phyloP scores from a whole-genome alignment of 2,888 invertebrate genomes.

The Himalopsyche anomala region DNA sequence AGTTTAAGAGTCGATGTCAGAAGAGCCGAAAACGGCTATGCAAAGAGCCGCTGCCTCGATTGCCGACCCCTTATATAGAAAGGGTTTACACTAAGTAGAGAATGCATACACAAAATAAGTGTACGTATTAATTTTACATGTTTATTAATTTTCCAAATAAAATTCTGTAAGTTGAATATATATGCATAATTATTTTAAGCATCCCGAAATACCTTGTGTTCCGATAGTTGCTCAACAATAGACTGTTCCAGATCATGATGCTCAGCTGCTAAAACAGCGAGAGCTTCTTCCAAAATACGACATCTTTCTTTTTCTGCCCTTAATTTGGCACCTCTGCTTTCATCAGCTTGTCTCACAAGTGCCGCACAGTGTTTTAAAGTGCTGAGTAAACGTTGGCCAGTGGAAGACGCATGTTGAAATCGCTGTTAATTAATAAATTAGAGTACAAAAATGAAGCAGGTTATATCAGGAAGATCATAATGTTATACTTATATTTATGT shows the following conservation, averaged over 20 bases:
- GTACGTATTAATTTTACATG: too few relatives aligned
- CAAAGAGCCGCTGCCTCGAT: too few relatives aligned
- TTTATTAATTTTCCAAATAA: too few relatives aligned
- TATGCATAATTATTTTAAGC: background rate
- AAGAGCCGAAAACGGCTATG: too few relatives aligned
- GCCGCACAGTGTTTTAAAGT: slow-evolving; percentile 80
- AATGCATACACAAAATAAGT: too few relatives aligned
- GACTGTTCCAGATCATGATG: slow-evolving; percentile 83
- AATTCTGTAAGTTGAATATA: too few relatives aligned
- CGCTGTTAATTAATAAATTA: slow-evolving; percentile 68
- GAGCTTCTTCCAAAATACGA: slow-evolving; percentile 81
- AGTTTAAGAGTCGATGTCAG: too few relatives aligned
- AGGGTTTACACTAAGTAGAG: too few relatives aligned
- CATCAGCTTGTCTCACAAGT: slow-evolving; percentile 80
- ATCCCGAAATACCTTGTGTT: slow-evolving; percentile 62
- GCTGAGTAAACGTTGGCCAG: slow-evolving; percentile 77
- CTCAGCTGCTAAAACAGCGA: slow-evolving; percentile 81
- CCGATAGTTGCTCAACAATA: slow-evolving; percentile 77
- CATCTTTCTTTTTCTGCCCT: slow-evolving; percentile 77
- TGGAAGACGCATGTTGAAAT: slow-evolving; percentile 77
- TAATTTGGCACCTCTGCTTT: slow-evolving; percentile 74
- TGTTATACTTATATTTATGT: background rate
- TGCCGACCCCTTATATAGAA: too few relatives aligned
- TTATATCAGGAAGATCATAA: background rate
- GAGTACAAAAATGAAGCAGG: slow-evolving; percentile 47